These are phyloP conservation scores for Aldrovandia affinis DNA, from an alignment of 2,797 vertebrate genomes.

Conservation along the genomic window DNA sequence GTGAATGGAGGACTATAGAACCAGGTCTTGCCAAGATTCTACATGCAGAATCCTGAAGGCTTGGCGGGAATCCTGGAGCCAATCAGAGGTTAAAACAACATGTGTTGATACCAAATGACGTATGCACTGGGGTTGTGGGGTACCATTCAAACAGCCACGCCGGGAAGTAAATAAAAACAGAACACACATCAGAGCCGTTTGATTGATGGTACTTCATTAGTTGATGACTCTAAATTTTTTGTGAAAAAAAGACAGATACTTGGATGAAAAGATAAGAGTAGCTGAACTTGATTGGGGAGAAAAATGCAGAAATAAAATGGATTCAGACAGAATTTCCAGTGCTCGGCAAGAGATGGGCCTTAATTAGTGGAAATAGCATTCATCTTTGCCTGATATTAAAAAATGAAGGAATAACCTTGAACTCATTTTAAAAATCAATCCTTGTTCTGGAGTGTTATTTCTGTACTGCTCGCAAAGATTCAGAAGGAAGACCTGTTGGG, in stretches of 20 bases:
- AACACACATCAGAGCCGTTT: too few relatives aligned
- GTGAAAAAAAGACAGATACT: too few relatives aligned
- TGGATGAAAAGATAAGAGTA: too few relatives aligned
- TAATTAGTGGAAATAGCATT: background rate
- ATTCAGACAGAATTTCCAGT: too few relatives aligned
- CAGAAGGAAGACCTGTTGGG: background rate
- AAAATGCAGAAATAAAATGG: too few relatives aligned
- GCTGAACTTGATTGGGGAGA: too few relatives aligned
- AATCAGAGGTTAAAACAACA: background rate
- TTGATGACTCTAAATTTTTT: too few relatives aligned
- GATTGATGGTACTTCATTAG: too few relatives aligned
- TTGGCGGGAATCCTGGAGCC: background rate
- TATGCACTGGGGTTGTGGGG: background rate
- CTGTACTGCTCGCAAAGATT: background rate
- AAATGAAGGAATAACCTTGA: slow-evolving; percentile 12
- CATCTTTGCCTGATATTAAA: background rate
- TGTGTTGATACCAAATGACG: background rate
- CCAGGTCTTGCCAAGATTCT: background rate
- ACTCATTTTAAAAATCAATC: background rate
- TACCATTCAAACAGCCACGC: too few relatives aligned
- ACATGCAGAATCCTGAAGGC: background rate
- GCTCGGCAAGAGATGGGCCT: background rate
- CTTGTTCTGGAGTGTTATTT: background rate
- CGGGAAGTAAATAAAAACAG: too few relatives aligned
- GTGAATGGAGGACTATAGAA: background rate